Evolutionary conservation across 1,140 invertebrate species (phyloP).

Genomic region (Aphaenogaster floridana): DNA sequence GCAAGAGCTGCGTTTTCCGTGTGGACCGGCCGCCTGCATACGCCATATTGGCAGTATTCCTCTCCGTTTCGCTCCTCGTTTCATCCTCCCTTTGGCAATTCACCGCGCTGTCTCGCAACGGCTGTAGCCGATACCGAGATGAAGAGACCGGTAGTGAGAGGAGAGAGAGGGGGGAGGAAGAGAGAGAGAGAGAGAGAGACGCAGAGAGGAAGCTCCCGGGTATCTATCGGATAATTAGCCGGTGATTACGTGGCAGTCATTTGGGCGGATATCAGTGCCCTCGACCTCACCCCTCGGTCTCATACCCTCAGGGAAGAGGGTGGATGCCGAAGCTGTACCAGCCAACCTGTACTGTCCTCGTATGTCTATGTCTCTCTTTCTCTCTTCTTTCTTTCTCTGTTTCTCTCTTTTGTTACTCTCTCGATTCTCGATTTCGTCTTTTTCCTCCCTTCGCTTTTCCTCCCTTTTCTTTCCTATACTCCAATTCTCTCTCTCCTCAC

Average conservation of each 20-base stretch:
- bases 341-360: conserved; percentile 65
- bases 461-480: conserved; percentile 9
- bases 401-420: conserved; percentile 25
- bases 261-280: conserved; percentile 83
- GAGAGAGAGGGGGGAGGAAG: background rate
- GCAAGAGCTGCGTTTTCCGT: conserved; percentile 25
- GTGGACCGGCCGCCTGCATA: conserved; percentile 66
- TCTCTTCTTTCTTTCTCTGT: conserved; percentile 22
- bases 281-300: conserved; percentile 73
- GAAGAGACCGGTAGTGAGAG: conserved; percentile 42
- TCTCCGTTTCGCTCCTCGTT: conserved; percentile 71
- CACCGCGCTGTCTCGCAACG: conserved; percentile 58
- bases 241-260: conserved; percentile 86
- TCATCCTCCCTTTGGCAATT: conserved; percentile 69
- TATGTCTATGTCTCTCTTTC: background rate
- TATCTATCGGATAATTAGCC: conserved; percentile 87
- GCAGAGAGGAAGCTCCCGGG: conserved; percentile 75
- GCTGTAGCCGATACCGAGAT: conserved; percentile 76
- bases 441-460: conserved; percentile 25
- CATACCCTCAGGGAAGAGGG: conserved; percentile 71
- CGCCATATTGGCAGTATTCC: conserved; percentile 75
- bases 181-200: conserved; percentile 33
- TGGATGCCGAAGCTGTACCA: conserved; percentile 42
- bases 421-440: conserved; percentile 46
- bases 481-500: conserved; percentile 18